Evolutionary conservation across 2,113 vertebrate genomes (phyloP), one percentile per base, ranked within the genome.

Genomic region (Platanista minor): DNA sequence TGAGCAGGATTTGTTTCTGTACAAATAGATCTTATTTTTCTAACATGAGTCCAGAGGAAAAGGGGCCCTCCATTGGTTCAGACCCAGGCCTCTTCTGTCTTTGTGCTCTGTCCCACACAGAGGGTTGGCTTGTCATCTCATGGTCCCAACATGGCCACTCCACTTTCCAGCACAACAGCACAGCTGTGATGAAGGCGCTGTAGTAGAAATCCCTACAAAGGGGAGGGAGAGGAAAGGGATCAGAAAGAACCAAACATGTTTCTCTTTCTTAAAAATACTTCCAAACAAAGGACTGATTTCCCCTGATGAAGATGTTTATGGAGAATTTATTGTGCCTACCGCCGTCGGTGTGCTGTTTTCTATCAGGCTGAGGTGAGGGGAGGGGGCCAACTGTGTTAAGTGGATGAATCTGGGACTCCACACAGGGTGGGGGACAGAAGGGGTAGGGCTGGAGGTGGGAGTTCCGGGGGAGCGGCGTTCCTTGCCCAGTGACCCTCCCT

Each of bases 331-430:
- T 20, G 36, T 46, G 46, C 10, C 71, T 33, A 6, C 1, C 64
- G 39, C 18, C 33, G 39, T 23, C 0, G 3, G 33, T 7, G 14
- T 41, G 62, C 64, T 74, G 18, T 71, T 86, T 90, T 29, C 41
- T 49, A 5, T 82, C 29, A 6, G 75, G 57, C 0, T 52, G 33
- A 64, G 29, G 13, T 2, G 41, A 67, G 10, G 18, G 23, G n/a
- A 46, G 17, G 20, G 5, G 29, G 27, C 8, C 0, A 5, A 0
- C 33, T 33, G 7, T 52, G n/a, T 20, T 20, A 36, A 49, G 54
- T 75, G 49, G 33, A 11, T 29, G 31, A 6, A 57, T 54, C 31
- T 43, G 21, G 41, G 52, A 11, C 12, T 23, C 31, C 39, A 36
- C 33, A 5, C 7, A 59, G 29, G 25, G 12, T 31, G 49, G n/a